Conservation (phyloP, 2,113 vertebrate species). For the Anser cygnoides region DNA sequence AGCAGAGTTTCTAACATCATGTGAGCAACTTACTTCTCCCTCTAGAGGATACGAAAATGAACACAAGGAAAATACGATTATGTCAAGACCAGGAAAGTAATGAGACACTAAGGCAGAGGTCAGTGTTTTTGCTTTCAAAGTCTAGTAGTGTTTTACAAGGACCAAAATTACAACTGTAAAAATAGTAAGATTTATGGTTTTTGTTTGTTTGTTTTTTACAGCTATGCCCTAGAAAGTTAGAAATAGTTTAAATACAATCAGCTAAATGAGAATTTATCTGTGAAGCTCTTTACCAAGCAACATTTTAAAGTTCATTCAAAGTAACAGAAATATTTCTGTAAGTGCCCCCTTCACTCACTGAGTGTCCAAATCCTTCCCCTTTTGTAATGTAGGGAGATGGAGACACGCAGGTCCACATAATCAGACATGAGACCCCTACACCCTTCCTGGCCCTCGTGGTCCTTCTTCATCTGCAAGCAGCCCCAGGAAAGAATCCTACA, state of each 20-base stretch:
- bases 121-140: neutral
- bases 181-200: neutral
- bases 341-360: neutral
- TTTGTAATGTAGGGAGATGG: neutral
- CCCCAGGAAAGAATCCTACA: neutral
- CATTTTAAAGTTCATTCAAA: neutral
- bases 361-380: neutral
- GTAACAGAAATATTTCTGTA: neutral
- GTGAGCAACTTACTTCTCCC: constrained; percentile 26
- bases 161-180: neutral
- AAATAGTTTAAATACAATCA: neutral
- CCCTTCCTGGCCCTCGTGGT: neutral
- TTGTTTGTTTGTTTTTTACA: neutral
- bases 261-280: neutral
- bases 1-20: neutral
- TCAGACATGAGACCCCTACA: neutral
- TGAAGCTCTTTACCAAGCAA: neutral
- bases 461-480: neutral
- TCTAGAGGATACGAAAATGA: constrained; percentile 55
- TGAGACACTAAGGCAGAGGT: neutral
- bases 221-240: neutral
- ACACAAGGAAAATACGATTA: neutral
- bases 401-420: neutral
- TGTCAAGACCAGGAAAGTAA: neutral
- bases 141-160: neutral